Conservation (phyloP, 2,888 invertebrate species). For the Augochlorella aurata region DNA sequence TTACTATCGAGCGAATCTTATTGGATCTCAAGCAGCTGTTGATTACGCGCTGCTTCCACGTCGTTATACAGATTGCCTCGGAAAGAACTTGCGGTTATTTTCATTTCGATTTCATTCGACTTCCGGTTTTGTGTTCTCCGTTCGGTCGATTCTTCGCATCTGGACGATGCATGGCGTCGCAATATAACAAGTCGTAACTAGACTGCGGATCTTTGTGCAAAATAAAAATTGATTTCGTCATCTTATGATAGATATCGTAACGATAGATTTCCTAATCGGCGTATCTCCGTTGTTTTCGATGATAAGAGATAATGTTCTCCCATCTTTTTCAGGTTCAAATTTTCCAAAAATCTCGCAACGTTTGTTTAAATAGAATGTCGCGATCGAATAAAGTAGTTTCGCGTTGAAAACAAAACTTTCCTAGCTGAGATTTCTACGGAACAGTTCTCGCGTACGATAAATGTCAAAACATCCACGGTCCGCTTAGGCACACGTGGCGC, state of each 20-base stretch:
- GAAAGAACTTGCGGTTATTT: not conserved
- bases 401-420: too few relatives aligned
- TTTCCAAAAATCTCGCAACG: too few relatives aligned
- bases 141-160: not conserved
- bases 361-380: too few relatives aligned
- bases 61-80: not conserved
- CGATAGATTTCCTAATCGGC: too few relatives aligned
- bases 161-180: not conserved
- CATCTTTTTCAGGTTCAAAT: too few relatives aligned
- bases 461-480: not conserved
- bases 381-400: too few relatives aligned
- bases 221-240: too few relatives aligned
- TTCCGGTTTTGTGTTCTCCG: not conserved
- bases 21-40: conserved; percentile 23
- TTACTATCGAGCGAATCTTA: conserved; percentile 9
- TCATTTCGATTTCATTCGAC: not conserved
- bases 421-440: too few relatives aligned
- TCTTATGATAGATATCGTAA: not conserved
- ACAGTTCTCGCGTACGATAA: not conserved
- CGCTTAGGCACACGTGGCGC: conserved; percentile 22
- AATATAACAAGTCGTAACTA: conserved; percentile 11
- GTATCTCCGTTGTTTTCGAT: too few relatives aligned
- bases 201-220: too few relatives aligned
- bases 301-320: too few relatives aligned
- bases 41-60: not conserved